Evolutionary conservation across 2,113 vertebrate species (phyloP), one percentile per base, ranked within the genome.

Genomic region (Helogale parvula): DNA sequence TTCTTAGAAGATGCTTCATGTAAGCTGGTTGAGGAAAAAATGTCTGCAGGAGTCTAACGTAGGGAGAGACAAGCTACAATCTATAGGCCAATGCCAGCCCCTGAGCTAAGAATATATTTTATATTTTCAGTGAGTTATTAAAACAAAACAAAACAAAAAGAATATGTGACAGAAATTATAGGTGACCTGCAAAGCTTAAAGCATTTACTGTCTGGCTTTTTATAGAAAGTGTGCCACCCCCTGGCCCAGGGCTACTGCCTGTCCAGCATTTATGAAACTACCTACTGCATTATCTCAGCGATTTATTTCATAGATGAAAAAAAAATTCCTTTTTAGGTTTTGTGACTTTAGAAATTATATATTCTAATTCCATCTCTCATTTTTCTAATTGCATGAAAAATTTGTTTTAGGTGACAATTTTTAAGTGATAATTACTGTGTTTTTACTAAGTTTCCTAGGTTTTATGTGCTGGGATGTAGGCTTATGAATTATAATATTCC

Each of bases 301-400:
- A 50, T 77, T 77, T 35, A 77, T 77, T 31, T 45, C 7, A 15
- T 77, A 77, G 27, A 77, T 77, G 47, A 74, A 29, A 12, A 87
- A 45, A 52, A 77, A 76, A 10, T 81, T 27, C 0, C 2, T 41
- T 38, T 97, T 94, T 68, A 79, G 71, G 80, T 79, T 93, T 88
- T 80, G 76, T 90, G 52, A 3, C 9, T 33, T 88, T 88, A 89
- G 41, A 76, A 93, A 65, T 86, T 63, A 60, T 19, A 27, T 38
- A 38, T 6, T 92, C 68, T 96, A 80, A 81, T 66, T 93, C 19
- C 52, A 90, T 90, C 63, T 96, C 47, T 96, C 47, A 45, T 57
- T 81, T 83, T 93, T 84, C 65, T 13, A 65, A 80, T 84, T 90
- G 31, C 27, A 83, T 76, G 77, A n/a, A 84, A 54, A 80, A 77